Evolutionary conservation across 2,888 invertebrate species (phyloP), one percentile per base, ranked within the genome.

Genomic region (Trachelus tabidus): DNA sequence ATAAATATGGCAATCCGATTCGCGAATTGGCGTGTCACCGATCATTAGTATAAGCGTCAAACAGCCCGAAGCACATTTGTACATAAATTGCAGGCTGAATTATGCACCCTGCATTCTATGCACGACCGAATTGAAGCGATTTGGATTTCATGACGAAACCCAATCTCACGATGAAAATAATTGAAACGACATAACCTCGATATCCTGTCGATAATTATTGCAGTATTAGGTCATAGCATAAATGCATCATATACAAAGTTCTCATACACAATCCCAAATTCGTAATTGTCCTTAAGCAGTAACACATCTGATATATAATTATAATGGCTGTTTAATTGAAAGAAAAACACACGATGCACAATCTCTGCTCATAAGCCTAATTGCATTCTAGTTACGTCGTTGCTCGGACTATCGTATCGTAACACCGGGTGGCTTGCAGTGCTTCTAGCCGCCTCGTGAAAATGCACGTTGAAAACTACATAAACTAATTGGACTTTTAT

Each of bases 401-500:
- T 71, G 56, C 56, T 56, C 23, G 56, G 9, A 15, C 23, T 56
- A 56, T 56, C 56, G 56, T 56, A 56, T 56, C 23, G 23, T 56
- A 23, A 56, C 56, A 56, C 56, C 56, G 56, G 56, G 56, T 56
- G 56, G 56, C 56, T 23, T 56, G 56, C 23, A 56, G 56, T 56
- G 23, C 56, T 56, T 56, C 23, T 56, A 15, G 56, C 23, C 23
- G 56, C 56, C 56, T 35, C 34, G 35, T 30, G 34, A 37, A 74
- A 74, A 35, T n/a, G 74, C 35, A 69, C 75, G 73, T 75, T 73
- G 81, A 82, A 81, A 83, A 83, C 78, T 80, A 81, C 82, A 80
- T 83, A 78, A 81, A 82, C 83, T 83, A 83, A 83, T 83, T 83
- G 82, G 82, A 80, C 80, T 83, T 82, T 83, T 79, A 83, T 81